Base-by-base conservation (phyloP, 2,888 invertebrate genomes). In the Timema podura region DNA sequence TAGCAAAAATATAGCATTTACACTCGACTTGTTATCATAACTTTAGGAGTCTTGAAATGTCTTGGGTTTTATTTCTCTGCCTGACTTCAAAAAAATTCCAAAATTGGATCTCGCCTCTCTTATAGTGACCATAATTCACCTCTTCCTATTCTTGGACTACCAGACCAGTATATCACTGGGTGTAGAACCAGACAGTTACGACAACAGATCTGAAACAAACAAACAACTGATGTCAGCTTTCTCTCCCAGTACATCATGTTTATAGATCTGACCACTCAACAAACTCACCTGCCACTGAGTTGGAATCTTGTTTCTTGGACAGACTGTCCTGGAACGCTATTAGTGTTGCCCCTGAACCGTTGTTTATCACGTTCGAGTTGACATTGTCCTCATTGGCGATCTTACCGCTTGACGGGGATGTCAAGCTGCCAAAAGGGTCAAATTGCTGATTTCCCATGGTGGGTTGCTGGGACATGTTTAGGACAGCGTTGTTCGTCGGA, bases 281-380 rank as follows among this genome's bases (percentile, higher is more conserved):
- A 0, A 30, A 47, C 73, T 71, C 61, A 73, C 73, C 73, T 70
- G 73, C 68, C 68, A 73, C 73, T 16, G 72, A 70, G 66, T 73
- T 73, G 44, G 69, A 57, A 67, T 73, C 73, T 71, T 70, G 69
- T 69, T 76, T 76, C 71, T 75, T 77, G 16, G 75, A 73, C 67
- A 76, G 72, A 66, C 74, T 76, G 49, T 77, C 76, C 68, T 76
- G 75, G 70, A 76, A 76, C 65, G 75, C 74, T 45, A 74, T 72
- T 64, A 76, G 74, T 15, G 77, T 75, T 57, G 75, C 71, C 13
- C 67, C 61, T 16, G 72, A 71, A n/a, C 73, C 72, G 44, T 72
- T 73, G 51, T 70, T 72, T 65, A 69, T 73, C 47, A 73, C 65
- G 61, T 73, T 73, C 13, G 73, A 73, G 70, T 73, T 73, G 59